Evolutionary conservation across 2,113 vertebrate genomes (phyloP).

Genomic region (Athene cunicularia): DNA sequence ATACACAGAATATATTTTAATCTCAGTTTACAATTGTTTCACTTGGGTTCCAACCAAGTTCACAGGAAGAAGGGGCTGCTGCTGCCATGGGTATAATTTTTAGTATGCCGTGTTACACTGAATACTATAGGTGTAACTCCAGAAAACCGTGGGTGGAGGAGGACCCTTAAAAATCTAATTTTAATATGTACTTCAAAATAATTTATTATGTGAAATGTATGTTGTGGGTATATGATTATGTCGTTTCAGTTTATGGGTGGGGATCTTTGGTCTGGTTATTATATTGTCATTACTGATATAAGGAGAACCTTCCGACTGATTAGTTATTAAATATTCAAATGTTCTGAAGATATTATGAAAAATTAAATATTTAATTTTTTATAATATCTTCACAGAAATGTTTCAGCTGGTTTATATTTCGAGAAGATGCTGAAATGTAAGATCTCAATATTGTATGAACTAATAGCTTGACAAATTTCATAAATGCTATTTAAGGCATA

Average conservation of each 20-base stretch:
- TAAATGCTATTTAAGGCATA: background rate
- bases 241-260: background rate
- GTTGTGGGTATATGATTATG: background rate
- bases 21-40: background rate
- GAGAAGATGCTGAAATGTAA: constrained; percentile 1
- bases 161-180: background rate
- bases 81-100: background rate
- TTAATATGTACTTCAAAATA: background rate
- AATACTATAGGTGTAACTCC: background rate
- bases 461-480: background rate
- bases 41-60: background rate
- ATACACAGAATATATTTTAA: background rate
- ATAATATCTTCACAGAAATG: background rate
- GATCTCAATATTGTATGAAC: constrained; percentile 8
- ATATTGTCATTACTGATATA: background rate
- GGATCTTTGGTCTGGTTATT: background rate
- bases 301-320: background rate
- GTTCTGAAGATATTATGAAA: constrained; percentile 2
- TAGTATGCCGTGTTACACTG: background rate
- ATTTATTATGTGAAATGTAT: background rate
- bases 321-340: constrained; percentile 47
- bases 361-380: constrained; percentile 43
- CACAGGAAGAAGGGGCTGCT: background rate
- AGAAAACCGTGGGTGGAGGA: background rate
- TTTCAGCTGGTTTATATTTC: constrained; percentile 21